Evolutionary conservation across 1,140 invertebrate genomes (phyloP).

Genomic region (Sogatella furcifera): DNA sequence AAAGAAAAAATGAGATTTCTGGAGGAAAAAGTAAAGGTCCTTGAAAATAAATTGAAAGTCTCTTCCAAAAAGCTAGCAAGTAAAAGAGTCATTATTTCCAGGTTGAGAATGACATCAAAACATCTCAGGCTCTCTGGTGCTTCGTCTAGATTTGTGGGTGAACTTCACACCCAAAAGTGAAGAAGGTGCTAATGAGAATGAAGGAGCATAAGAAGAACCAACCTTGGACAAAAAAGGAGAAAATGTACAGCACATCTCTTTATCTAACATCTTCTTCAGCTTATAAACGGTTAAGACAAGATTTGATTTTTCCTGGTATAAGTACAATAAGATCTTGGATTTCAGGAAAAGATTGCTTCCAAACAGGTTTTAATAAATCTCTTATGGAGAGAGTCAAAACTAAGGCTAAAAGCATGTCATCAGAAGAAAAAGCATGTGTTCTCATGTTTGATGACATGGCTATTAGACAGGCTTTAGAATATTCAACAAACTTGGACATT

Average conservation of each 20-base stretch:
- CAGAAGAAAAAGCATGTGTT: neutral
- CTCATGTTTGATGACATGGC: constrained; percentile 3
- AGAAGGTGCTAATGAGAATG: neutral
- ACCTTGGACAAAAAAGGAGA: neutral
- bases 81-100: too few relatives aligned
- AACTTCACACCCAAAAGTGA: neutral
- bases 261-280: neutral
- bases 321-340: neutral
- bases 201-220: neutral
- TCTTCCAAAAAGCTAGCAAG: too few relatives aligned
- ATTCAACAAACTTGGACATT: neutral
- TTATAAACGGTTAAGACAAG: neutral
- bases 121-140: too few relatives aligned
- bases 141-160: too few relatives aligned
- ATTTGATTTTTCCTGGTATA: neutral
- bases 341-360: neutral
- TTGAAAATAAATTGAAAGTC: too few relatives aligned
- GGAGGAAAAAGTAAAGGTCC: too few relatives aligned
- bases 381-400: neutral
- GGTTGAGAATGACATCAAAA: too few relatives aligned
- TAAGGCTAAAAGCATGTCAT: neutral
- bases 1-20: too few relatives aligned
- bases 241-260: too few relatives aligned
- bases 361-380: neutral
- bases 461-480: neutral